Conservation (phyloP, 2,113 vertebrate species). For the Chaetodon auriga region DNA sequence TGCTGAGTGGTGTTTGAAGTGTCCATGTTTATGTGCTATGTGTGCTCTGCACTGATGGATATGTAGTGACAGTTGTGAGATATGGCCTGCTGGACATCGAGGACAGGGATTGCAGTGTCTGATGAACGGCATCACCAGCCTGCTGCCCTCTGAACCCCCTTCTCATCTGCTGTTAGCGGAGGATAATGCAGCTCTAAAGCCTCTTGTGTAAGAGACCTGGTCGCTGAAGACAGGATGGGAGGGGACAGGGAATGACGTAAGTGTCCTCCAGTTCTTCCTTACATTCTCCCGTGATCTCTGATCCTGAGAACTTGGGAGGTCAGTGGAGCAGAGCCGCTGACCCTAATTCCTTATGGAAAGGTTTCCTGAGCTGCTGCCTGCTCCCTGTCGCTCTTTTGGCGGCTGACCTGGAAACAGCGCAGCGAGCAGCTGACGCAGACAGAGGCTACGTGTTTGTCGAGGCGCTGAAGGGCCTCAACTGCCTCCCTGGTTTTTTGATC, state of each 20-base stretch:
- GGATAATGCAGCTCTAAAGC: constrained; percentile 64
- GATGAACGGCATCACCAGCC: constrained; percentile 19
- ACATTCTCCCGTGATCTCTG: constrained; percentile 53
- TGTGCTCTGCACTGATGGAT: constrained; percentile 49
- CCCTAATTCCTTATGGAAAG: constrained; percentile 76
- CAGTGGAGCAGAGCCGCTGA: constrained; percentile 36
- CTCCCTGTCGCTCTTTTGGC: constrained; percentile 43
- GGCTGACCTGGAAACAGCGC: constrained; percentile 67
- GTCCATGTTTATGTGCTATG: constrained; percentile 33
- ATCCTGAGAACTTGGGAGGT: constrained; percentile 49
- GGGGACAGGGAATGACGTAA: constrained; percentile 59
- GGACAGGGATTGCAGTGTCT: constrained; percentile 40
- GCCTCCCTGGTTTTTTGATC: constrained; percentile 52
- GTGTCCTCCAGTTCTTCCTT: constrained; percentile 57
- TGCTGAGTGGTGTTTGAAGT: constrained; percentile 45
- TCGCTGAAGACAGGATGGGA: constrained; percentile 32
- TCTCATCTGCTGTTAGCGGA: constrained; percentile 36
- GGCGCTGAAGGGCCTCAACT: constrained; percentile 26
- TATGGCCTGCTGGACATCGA: constrained; percentile 38
- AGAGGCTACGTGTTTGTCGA: constrained; percentile 18
- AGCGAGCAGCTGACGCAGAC: constrained; percentile 53
- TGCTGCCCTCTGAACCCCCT: constrained; percentile 21
- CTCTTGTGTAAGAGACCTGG: constrained; percentile 69
- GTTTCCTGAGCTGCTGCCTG: constrained; percentile 69
- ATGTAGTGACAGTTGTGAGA: constrained; percentile 59